These are phyloP conservation scores for Mercenaria mercenaria DNA, from an alignment of 1,140 invertebrate genomes.

Conservation along the genomic window DNA sequence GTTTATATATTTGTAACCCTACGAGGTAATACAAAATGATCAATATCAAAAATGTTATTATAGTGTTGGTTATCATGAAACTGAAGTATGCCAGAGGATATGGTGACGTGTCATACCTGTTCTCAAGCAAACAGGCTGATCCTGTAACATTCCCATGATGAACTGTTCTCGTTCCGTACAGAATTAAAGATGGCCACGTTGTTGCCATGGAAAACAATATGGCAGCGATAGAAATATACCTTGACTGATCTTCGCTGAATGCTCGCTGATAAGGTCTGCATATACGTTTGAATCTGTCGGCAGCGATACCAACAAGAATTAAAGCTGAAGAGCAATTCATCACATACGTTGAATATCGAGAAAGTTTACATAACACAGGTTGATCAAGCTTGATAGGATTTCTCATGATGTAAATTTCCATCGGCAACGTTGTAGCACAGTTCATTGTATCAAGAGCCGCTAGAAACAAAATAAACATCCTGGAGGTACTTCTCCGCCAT, in stretches of 20 bases:
- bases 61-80: not conserved
- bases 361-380: slow-evolving; percentile 52
- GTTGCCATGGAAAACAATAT: slow-evolving; percentile 23
- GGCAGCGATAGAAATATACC: slow-evolving; percentile 41
- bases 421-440: slow-evolving; percentile 45
- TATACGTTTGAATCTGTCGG: slow-evolving; percentile 52
- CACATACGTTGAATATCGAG: slow-evolving; percentile 46
- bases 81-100: slow-evolving; percentile 39
- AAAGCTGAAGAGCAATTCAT: slow-evolving; percentile 56
- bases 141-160: not conserved
- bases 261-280: slow-evolving; percentile 46
- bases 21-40: slow-evolving; percentile 48
- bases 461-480: slow-evolving; percentile 63
- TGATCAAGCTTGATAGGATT: slow-evolving; percentile 25
- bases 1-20: slow-evolving; percentile 52
- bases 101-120: slow-evolving; percentile 13
- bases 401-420: slow-evolving; percentile 58
- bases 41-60: slow-evolving; percentile 7
- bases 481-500: slow-evolving; percentile 55
- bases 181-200: slow-evolving; percentile 44
- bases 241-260: slow-evolving; percentile 43
- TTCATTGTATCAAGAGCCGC: slow-evolving; percentile 58
- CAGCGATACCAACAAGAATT: slow-evolving; percentile 50
- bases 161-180: slow-evolving; percentile 50
- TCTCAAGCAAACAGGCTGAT: slow-evolving; percentile 23